Evolutionary conservation across 2,113 vertebrate species (phyloP).

Genomic region (Cyanoderma ruficeps): DNA sequence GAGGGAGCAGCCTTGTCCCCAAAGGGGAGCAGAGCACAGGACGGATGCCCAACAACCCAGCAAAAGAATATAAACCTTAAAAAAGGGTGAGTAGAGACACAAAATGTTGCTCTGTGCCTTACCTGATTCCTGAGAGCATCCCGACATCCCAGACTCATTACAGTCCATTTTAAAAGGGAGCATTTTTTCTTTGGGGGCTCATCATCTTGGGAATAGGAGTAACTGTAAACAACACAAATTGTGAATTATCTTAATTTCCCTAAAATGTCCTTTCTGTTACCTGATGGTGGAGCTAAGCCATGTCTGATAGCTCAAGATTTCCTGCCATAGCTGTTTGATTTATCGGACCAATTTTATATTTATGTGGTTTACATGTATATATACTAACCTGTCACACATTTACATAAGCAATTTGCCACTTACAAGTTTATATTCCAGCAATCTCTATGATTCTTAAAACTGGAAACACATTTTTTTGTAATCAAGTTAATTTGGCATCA

Average conservation of each 20-base stretch:
- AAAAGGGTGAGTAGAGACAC: background rate
- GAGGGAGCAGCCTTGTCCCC: background rate
- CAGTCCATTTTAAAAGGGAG: background rate
- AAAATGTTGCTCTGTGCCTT: background rate
- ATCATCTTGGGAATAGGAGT: background rate
- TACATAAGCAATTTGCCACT: background rate
- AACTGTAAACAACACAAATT: background rate
- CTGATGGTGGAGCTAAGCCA: background rate
- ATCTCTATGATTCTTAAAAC: background rate
- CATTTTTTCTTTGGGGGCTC: rapidly evolving
- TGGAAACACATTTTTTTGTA: background rate
- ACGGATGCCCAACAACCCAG: background rate
- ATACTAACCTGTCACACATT: background rate
- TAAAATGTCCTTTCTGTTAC: background rate
- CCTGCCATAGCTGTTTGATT: background rate
- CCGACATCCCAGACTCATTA: rapidly evolving
- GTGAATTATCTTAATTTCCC: background rate
- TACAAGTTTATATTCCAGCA: background rate
- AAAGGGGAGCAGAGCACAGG: background rate
- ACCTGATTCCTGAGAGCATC: background rate
- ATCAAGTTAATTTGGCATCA: background rate
- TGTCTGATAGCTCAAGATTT: background rate
- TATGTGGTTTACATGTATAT: background rate
- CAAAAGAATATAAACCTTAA: background rate
- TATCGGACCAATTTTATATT: background rate